Conservation (phyloP, 2,113 vertebrate species). For the Amazona vittata region DNA sequence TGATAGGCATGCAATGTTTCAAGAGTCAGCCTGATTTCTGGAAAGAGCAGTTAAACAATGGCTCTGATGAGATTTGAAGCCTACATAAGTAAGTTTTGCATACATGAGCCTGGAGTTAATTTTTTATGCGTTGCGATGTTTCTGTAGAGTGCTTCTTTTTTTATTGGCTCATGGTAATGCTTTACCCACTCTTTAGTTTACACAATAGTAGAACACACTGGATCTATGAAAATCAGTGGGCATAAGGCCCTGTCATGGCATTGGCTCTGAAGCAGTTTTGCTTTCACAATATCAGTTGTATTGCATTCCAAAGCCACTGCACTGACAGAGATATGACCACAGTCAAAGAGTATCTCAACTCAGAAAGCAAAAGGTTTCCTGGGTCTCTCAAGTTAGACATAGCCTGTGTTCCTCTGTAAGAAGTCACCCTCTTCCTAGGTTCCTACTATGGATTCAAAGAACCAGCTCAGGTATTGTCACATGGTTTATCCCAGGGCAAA, state of each 20-base stretch:
- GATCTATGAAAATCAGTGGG: neutral
- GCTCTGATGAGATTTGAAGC: slow-evolving; percentile 18
- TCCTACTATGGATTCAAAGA: neutral
- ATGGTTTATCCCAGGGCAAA: neutral
- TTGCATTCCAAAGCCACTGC: neutral
- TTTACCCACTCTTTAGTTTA: neutral
- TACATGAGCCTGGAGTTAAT: neutral
- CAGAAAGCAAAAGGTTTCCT: neutral
- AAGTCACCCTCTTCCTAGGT: neutral
- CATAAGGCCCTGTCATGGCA: neutral
- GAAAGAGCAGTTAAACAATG: slow-evolving; percentile 24
- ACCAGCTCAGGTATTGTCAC: neutral
- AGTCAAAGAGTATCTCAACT: neutral
- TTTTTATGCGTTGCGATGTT: slow-evolving; percentile 10
- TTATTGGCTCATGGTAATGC: neutral
- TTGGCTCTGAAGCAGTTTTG: neutral
- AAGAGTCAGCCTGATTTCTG: neutral
- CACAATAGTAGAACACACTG: neutral
- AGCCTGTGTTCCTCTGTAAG: neutral
- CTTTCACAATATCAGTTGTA: neutral
- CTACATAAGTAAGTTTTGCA: slow-evolving; percentile 1
- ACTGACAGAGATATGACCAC: neutral
- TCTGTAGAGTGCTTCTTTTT: neutral
- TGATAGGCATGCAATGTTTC: neutral
- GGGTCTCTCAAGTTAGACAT: neutral